These are phyloP conservation scores for Yponomeuta malinellus DNA, from an alignment of 2,888 invertebrate species.

Conservation along the genomic window DNA sequence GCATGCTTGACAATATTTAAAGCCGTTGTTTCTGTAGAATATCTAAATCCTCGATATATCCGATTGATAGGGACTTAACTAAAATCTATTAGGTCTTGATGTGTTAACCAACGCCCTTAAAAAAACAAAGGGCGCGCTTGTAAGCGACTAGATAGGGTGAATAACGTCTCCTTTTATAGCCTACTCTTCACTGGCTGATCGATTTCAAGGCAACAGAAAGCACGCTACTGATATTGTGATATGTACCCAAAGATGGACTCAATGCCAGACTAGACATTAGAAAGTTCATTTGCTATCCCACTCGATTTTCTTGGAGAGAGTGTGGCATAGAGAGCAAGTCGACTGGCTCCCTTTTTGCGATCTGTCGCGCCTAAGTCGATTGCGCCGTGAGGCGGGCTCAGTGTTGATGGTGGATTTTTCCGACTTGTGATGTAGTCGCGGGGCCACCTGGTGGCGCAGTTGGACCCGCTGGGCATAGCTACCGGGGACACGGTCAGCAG, in stretches of 20 bases:
- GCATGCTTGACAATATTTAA: slow-evolving; percentile 8
- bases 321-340: no score
- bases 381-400: neutral
- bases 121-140: neutral
- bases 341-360: neutral
- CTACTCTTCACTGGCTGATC: neutral
- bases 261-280: no score
- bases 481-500: slow-evolving; percentile 78
- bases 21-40: neutral
- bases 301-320: no score
- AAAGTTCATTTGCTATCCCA: no score
- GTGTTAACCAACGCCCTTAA: neutral
- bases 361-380: neutral
- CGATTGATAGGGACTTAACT: neutral
- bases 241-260: no score
- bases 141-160: neutral
- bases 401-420: slow-evolving; percentile 29
- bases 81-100: neutral
- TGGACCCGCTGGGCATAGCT: slow-evolving; percentile 95
- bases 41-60: neutral
- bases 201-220: neutral
- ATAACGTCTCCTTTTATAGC: neutral
- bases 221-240: neutral
- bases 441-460: slow-evolving; percentile 93
- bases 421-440: slow-evolving; percentile 79